Evolutionary conservation across 2,113 vertebrate genomes (phyloP).

Genomic region (Pelvicachromis taeniatus): DNA sequence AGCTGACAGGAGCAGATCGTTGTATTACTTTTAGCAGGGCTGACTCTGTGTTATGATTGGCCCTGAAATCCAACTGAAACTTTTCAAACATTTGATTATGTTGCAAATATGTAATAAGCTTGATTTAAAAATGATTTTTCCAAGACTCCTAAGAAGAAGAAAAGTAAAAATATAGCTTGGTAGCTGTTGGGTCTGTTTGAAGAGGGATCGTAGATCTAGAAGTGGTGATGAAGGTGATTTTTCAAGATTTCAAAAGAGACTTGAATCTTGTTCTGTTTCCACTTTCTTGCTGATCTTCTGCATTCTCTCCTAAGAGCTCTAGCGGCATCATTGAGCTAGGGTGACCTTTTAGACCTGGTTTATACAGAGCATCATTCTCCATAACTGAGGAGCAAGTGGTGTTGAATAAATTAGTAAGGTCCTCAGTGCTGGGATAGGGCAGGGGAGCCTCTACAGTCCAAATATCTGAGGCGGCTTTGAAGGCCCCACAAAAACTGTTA

Average conservation of each 20-base stretch:
- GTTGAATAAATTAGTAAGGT: not conserved
- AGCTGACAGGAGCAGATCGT: not conserved
- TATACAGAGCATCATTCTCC: not conserved
- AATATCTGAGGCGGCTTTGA: not conserved
- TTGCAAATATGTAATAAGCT: not conserved
- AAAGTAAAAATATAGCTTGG: not conserved
- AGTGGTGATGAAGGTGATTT: not conserved
- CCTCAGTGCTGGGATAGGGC: not conserved
- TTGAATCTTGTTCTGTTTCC: not conserved
- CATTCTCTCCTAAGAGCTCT: not conserved
- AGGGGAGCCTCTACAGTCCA: not conserved
- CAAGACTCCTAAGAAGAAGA: not conserved
- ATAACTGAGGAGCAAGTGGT: not conserved
- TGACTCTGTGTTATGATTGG: not conserved
- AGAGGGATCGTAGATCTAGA: not conserved
- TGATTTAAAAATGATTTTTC: not conserved
- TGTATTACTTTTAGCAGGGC: not conserved
- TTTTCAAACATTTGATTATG: not conserved
- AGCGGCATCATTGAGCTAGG: not conserved
- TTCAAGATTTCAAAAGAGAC: not conserved
- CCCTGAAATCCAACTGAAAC: not conserved
- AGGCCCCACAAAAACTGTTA: not conserved
- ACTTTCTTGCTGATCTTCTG: not conserved
- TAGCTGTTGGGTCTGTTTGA: not conserved
- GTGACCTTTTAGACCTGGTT: not conserved